These are phyloP conservation scores for Teleopsis dalmanni DNA, from an alignment of 1,140 invertebrate genomes.

Conservation along the genomic window DNA sequence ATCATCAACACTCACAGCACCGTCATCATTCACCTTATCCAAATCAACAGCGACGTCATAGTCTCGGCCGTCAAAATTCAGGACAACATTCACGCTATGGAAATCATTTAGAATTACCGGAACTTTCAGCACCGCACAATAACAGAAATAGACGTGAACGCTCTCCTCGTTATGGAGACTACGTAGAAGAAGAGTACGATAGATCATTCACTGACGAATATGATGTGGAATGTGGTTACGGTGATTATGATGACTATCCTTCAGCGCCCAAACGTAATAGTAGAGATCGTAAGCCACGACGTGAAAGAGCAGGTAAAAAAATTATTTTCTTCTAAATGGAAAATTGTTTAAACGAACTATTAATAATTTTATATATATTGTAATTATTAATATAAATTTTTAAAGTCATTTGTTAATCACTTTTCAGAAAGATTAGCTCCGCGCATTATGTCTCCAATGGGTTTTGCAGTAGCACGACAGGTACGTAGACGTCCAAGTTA, in stretches of 20 bases:
- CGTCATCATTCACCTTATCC: conserved; percentile 11
- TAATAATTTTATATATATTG: background rate
- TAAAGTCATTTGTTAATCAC: background rate
- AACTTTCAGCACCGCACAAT: conserved; percentile 13
- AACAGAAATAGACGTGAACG: conserved; percentile 7
- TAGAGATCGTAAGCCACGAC: background rate
- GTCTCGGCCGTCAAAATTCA: conserved; percentile 2
- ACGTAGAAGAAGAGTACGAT: conserved; percentile 20
- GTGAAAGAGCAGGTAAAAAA: conserved; percentile 5
- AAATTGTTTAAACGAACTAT: no score
- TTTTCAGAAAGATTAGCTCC: conserved; percentile 39
- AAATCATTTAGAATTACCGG: conserved; percentile 33
- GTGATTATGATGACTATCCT: conserved; percentile 26
- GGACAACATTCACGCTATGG: conserved; percentile 24
- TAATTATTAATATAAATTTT: background rate
- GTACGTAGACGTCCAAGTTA: conserved; percentile 28
- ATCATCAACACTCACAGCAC: background rate
- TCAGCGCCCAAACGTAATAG: background rate
- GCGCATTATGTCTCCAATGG: conserved; percentile 61
- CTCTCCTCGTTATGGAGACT: conserved; percentile 5
- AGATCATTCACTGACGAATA: conserved; percentile 26
- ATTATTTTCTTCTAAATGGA: background rate
- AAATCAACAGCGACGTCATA: conserved; percentile 19
- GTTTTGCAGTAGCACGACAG: conserved; percentile 55
- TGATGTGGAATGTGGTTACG: conserved; percentile 15